Evolutionary conservation across 2,113 vertebrate species (phyloP), one percentile per base, ranked within the genome.

Genomic region (Paedocypris sp.): DNA sequence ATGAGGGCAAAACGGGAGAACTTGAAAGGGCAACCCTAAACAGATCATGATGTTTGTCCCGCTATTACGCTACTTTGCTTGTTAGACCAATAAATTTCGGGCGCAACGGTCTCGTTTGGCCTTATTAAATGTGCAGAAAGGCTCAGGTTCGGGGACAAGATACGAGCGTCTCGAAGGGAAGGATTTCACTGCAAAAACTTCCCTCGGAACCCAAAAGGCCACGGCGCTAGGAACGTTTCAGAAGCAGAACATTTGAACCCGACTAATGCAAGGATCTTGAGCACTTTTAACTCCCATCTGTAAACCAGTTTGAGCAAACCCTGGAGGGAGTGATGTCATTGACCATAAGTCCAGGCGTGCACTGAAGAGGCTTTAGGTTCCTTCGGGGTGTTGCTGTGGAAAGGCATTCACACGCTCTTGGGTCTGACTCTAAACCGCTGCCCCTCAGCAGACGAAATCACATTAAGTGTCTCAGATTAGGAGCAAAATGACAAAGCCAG

Each of bases 11-110:
- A 73, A 67, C 23, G 43, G 60, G 62, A 61, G 72, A 68, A 78
- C 70, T 74, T 73, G 67, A 76, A 78, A 78, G 76, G 65, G 42
- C 67, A 29, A 41, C 68, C 60, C 53, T 78, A 73, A 78, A 72
- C 66, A 73, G 50, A 71, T 67, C 76, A 71, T 67, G 60, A 76
- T 71, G 70, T 76, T 74, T 64, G 65, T 66, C 32, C 66, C 36
- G 58, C 62, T 66, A 50, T 70, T 76, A 74, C 62, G 57, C 68
- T 47, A 62, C 63, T 66, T 71, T 68, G 73, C 73, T 75, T 39
- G 42, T 78, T 74, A 76, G 60, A 66, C 61, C 63, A 47, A 70
- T 71, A 71, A 36, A 71, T 74, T 70, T 48, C 65, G 61, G 52
- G 50, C 63, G 69, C 54, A 78, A 58, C 50, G 16, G 56, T 63